Percentiles rank a stretch among this genome's conserved stretches.
Conservation (phyloP, 2,888 invertebrate genomes). For the Gibbula magus region DNA sequence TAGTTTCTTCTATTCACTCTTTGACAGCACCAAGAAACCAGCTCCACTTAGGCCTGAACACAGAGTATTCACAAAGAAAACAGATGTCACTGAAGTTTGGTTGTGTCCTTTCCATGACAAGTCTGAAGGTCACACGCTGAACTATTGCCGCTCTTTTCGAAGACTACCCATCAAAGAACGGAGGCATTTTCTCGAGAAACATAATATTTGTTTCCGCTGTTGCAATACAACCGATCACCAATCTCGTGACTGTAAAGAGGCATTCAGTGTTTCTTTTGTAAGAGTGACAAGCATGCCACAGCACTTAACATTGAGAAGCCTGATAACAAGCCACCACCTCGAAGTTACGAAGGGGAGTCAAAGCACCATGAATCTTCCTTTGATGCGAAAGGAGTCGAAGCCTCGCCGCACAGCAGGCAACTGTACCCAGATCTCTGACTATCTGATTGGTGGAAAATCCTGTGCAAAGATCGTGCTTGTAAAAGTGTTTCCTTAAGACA, state of each 20-base stretch:
- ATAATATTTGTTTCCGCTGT: slow-evolving; percentile 39
- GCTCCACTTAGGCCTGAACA: too few species aligned
- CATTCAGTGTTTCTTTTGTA: slow-evolving; percentile 36
- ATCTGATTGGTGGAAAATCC: slow-evolving; percentile 21
- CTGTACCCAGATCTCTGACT: slow-evolving; percentile 26
- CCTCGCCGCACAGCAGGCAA: neutral
- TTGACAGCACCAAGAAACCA: too few species aligned
- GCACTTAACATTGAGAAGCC: slow-evolving; percentile 26
- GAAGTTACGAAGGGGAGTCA: neutral
- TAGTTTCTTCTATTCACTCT: too few species aligned
- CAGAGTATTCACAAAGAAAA: too few species aligned
- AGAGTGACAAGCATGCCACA: slow-evolving; percentile 33
- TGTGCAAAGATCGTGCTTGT: slow-evolving; percentile 29
- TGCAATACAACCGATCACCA: slow-evolving; percentile 31
- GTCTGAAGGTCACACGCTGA: slow-evolving; percentile 28
- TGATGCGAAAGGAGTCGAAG: neutral
- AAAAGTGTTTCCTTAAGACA: slow-evolving; percentile 22
- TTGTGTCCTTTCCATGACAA: too few species aligned
- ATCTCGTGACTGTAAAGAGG: slow-evolving; percentile 23
- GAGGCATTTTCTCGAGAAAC: too few species aligned
- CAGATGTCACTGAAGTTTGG: too few species aligned
- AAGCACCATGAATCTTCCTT: too few species aligned
- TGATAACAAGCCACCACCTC: neutral
- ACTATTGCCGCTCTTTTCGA: slow-evolving; percentile 31
- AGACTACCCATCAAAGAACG: slow-evolving; percentile 24